Base-by-base conservation (phyloP, 2,113 vertebrate species). In the Bos indicus region DNA sequence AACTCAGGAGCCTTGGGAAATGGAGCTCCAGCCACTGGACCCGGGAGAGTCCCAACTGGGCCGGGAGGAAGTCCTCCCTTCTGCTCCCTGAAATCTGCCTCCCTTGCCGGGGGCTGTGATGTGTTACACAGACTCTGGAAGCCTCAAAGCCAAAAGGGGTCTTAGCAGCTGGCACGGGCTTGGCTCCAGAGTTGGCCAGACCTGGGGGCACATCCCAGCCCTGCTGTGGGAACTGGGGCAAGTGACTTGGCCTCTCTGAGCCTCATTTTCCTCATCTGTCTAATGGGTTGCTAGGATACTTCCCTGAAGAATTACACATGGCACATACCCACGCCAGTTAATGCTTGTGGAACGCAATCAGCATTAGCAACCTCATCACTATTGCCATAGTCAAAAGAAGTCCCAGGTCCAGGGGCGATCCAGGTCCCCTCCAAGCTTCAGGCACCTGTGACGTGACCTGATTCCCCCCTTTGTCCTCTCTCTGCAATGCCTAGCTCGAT, bases 11-110 rank as follows among this genome's bases (percentile, higher is more conserved):
- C 26, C 84, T 93, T 92, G 64, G 96, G 95, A 51, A 95, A 78
- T 5, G 10, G 91, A 95, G 88, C 46, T 91, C 86, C 19, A 51
- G 94, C 91, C 85, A 28, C 56, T 59, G 94, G 96, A 95, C 91
- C 98, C 62, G 17, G 97, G 95, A 95, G 54, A 90, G 90, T 88
- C 98, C 97, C 98, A 95, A 93, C 90, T 84, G 93, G 93, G 95
- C 94, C 80, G 2, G 30, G 92, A 83, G 57, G 83, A 62, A 2
- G 1, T 0, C 21, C 4, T 90, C 81, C 6, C n/a, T 14, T 67
- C 21, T 15, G 86, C 74, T 71, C 91, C 78, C 89, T 7, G 0
- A 74, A 74, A 13, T 6, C 67, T 1, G 2, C 21, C n/a, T 74
- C 67, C 67, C 10, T 40, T 74, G 19, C 33, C 25, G 48, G 86